Evolutionary conservation across 1,140 invertebrate species (phyloP).

Genomic region (Drosophila parabipectinata): DNA sequence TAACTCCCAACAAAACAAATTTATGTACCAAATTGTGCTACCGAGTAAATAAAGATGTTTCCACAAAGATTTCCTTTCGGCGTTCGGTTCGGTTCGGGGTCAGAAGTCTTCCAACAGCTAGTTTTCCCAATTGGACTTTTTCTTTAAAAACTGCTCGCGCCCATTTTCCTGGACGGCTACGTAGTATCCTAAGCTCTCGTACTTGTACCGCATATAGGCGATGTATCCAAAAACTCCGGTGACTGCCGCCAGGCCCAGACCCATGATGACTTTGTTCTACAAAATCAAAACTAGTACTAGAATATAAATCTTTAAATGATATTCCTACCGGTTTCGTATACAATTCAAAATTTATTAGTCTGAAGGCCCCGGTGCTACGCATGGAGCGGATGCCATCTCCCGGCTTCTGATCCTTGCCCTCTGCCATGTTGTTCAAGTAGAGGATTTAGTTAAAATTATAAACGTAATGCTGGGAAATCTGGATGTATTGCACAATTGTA

Average conservation of each 20-base stretch:
- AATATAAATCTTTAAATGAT: background rate
- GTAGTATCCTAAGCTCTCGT: slow-evolving; percentile 91
- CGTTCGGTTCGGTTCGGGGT: background rate
- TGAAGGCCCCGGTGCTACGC: slow-evolving; percentile 88
- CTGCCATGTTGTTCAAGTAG: slow-evolving; percentile 31
- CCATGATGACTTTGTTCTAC: slow-evolving; percentile 92
- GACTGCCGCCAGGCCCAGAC: slow-evolving; percentile 88
- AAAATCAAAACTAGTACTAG: background rate
- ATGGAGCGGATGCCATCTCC: slow-evolving; percentile 92
- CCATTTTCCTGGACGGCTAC: slow-evolving; percentile 90
- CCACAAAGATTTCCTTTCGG: slow-evolving; percentile 24
- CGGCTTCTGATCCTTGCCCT: slow-evolving; percentile 82
- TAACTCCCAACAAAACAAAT: slow-evolving; percentile 55
- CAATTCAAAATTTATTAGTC: slow-evolving; percentile 92
- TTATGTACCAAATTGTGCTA: slow-evolving; percentile 81
- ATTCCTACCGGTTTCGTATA: slow-evolving; percentile 90
- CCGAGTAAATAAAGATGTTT: slow-evolving; percentile 77
- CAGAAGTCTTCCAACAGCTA: background rate
- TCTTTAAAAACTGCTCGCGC: slow-evolving; percentile 89
- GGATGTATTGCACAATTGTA: slow-evolving; percentile 62
- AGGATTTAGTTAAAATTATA: background rate
- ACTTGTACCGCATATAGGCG: slow-evolving; percentile 91
- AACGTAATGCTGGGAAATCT: background rate
- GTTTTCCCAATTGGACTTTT: slow-evolving; percentile 90
- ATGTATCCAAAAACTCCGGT: slow-evolving; percentile 90